phyloP scores from a whole-genome alignment of 2,888 invertebrate genomes.

The Hirudinaria manillensis region DNA sequence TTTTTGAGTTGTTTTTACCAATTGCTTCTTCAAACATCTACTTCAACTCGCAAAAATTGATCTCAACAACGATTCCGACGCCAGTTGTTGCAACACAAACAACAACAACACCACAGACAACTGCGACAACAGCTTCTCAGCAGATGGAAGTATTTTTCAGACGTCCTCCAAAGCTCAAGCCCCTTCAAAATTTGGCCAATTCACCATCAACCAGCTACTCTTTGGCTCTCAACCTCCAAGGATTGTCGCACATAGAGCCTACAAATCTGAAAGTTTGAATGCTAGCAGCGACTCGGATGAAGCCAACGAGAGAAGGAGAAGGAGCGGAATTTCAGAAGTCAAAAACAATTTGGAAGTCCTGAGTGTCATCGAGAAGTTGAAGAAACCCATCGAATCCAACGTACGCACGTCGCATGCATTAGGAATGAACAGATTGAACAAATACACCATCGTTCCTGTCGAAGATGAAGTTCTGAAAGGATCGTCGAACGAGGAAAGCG shows the following conservation, averaged over 20 bases:
- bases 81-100: constrained; percentile 3
- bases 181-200: neutral
- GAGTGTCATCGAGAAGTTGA: neutral
- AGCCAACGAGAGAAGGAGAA: neutral
- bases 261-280: constrained; percentile 12
- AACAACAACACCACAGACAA: neutral
- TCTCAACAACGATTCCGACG: constrained; percentile 1
- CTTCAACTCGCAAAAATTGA: constrained; percentile 6
- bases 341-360: neutral
- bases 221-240: neutral
- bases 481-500: neutral
- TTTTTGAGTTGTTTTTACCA: neutral
- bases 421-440: constrained; percentile 1
- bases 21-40: neutral
- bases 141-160: too few species aligned
- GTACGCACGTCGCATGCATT: neutral
- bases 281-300: constrained; percentile 10
- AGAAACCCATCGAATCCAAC: neutral
- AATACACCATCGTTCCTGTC: constrained; percentile 6
- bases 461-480: constrained; percentile 1
- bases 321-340: too few species aligned
- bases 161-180: too few species aligned
- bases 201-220: neutral
- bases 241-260: neutral
- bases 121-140: neutral